Percentiles rank a stretch among this genome's conserved stretches.
Conservation (phyloP, 2,113 vertebrate genomes). For the Ctenodactylus gundi region DNA sequence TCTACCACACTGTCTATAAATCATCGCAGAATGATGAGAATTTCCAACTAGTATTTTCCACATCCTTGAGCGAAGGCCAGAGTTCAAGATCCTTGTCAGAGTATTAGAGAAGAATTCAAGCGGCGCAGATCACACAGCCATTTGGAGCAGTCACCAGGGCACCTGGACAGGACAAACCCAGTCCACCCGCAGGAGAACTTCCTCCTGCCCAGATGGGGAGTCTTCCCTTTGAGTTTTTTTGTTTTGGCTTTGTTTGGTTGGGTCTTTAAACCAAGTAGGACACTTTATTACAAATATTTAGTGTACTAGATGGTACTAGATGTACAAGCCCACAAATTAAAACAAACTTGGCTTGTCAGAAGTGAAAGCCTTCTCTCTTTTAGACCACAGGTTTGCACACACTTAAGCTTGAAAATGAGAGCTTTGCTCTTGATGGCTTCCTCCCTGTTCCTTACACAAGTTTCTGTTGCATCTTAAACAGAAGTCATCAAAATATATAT, state of each 20-base stretch:
- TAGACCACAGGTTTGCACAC: conserved; percentile 8
- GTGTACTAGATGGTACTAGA: conserved; percentile 53
- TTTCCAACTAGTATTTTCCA: background rate
- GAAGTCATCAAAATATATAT: background rate
- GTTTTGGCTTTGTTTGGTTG: conserved; percentile 51
- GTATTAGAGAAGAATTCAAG: background rate
- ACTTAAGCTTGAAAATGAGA: conserved; percentile 13
- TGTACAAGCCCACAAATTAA: conserved; percentile 58
- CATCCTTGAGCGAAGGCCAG: conserved; percentile 13
- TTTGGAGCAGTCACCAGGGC: background rate
- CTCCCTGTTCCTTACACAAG: conserved; percentile 20
- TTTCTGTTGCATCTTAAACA: conserved; percentile 4
- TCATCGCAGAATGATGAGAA: background rate
- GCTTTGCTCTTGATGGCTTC: background rate
- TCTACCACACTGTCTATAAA: background rate
- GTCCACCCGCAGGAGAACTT: background rate
- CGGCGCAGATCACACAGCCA: background rate
- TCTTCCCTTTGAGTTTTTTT: conserved; percentile 18
- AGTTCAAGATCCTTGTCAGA: background rate
- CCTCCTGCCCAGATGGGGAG: background rate
- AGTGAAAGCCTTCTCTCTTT: conserved; percentile 19
- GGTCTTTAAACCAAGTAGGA: conserved; percentile 23
- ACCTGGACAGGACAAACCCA: background rate
- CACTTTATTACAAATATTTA: conserved; percentile 56
- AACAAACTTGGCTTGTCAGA: conserved; percentile 60